A percentile compares a stretch with the other conserved stretches of the same genome.
phyloP scores from a whole-genome alignment of 2,113 vertebrate species.

The Arizona elegans region DNA sequence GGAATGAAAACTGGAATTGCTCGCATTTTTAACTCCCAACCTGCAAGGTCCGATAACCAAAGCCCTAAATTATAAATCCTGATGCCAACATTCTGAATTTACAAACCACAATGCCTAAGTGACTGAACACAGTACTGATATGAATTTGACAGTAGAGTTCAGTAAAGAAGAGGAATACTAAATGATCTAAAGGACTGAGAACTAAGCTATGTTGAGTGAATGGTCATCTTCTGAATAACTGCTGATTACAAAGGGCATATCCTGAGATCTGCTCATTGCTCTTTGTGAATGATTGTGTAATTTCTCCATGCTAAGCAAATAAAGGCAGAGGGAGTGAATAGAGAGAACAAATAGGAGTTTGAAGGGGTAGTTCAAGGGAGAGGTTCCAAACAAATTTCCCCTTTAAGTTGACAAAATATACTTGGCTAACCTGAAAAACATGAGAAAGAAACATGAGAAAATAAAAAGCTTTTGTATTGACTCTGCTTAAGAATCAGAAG shows the following conservation, averaged over 20 bases:
- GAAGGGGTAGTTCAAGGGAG: neutral
- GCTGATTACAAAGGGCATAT: neutral
- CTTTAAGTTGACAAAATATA: neutral
- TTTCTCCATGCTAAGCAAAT: neutral
- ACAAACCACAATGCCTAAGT: neutral
- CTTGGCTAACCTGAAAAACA: neutral
- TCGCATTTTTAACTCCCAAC: conserved; percentile 19
- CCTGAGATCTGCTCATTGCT: neutral
- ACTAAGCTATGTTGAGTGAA: neutral
- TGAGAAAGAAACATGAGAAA: neutral
- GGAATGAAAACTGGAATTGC: too few species aligned
- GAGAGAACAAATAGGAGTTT: neutral
- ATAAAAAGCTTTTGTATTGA: neutral
- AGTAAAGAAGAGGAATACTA: neutral
- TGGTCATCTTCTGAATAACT: neutral
- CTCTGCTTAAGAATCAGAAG: neutral
- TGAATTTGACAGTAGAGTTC: neutral
- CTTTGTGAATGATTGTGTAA: neutral
- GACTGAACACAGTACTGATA: neutral
- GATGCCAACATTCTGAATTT: neutral
- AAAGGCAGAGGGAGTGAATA: neutral
- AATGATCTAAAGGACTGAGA: neutral
- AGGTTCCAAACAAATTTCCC: neutral
- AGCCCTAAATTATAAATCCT: neutral
- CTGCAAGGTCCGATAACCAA: conserved; percentile 16